Evolutionary conservation across 1,140 invertebrate species (phyloP), one percentile per base, ranked within the genome.

Genomic region (Phortica variegata): DNA sequence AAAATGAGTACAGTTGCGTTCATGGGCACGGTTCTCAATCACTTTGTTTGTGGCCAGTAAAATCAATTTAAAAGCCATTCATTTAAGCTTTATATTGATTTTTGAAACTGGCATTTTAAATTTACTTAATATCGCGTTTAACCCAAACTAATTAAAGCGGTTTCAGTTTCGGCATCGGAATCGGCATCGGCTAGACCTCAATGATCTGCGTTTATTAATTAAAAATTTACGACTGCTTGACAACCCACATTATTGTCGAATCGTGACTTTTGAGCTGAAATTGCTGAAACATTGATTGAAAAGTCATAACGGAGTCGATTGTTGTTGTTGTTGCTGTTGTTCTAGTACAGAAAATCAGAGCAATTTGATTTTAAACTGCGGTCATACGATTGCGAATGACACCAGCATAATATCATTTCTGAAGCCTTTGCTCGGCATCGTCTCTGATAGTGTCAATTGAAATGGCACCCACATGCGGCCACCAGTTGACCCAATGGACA

Each of bases 181-280:
- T 20, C 37, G 31, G 18, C 4, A 23, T 49, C 41, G 39, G 3
- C 34, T 23, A 38, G 55, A 42, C 34, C 40, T 40, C 31, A 31
- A 47, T n/a, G n/a, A n/a, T n/a, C n/a, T n/a, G n/a, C 32, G 43
- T 54, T 37, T 58, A 47, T 68, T 65, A 68, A 69, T 68, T 53
- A 60, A 52, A 42, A 69, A 68, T 68, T 68, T 68, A 68, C 69
- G 63, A 69, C 60, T 68, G 65, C 69, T 68, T 68, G 63, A 68
- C 63, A 68, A 57, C 63, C 63, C 63, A 68, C 63, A 68, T 68
- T 68, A 68, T 68, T 63, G 60, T 68, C 68, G 69, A 68, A 68
- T 68, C 63, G 63, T 68, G 63, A 68, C 63, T 68, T 68, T 68
- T 37, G 60, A 47, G 54, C 58, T n/a, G n/a, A n/a, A n/a, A n/a